Conservation (phyloP, 2,888 invertebrate species). For the Orthosia gothica region DNA sequence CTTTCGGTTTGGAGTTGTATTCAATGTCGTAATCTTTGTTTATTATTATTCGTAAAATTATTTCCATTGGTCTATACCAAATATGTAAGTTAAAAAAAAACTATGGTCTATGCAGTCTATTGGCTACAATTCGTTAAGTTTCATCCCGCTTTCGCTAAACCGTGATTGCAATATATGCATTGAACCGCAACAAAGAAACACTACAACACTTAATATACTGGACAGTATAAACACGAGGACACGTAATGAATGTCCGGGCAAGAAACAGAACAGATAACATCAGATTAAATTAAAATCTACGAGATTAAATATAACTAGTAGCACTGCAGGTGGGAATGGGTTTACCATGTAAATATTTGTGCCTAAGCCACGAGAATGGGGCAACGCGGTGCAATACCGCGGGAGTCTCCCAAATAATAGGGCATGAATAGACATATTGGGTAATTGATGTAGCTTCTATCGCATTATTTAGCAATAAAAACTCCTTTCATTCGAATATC, state of each 20-base stretch:
- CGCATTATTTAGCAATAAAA: slow-evolving; percentile 68
- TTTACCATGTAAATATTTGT: slow-evolving; percentile 65
- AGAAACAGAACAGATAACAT: slow-evolving; percentile 49
- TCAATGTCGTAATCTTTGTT: slow-evolving; percentile 17
- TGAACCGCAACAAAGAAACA: slow-evolving; percentile 4
- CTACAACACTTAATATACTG: neutral
- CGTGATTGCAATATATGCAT: slow-evolving; percentile 24
- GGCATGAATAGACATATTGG: slow-evolving; percentile 63
- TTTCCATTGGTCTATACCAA: slow-evolving; percentile 1
- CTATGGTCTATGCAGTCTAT: no score
- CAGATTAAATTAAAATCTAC: slow-evolving; percentile 52
- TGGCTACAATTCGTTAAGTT: neutral
- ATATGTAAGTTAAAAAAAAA: no score
- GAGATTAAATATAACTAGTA: slow-evolving; percentile 45
- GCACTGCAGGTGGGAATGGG: slow-evolving; percentile 54
- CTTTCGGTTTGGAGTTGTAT: slow-evolving; percentile 17
- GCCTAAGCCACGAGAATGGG: slow-evolving; percentile 45
- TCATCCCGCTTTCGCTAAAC: neutral
- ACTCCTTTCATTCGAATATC: slow-evolving; percentile 62
- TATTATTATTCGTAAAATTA: slow-evolving; percentile 4
- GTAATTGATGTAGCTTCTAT: slow-evolving; percentile 64
- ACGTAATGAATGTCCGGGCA: slow-evolving; percentile 45
- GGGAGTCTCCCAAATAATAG: slow-evolving; percentile 63
- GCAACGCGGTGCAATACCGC: slow-evolving; percentile 60
- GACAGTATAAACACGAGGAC: slow-evolving; percentile 21